Evolutionary conservation across 2,113 vertebrate species (phyloP), one percentile per base, ranked within the genome.

Genomic region (Crocuta crocuta): DNA sequence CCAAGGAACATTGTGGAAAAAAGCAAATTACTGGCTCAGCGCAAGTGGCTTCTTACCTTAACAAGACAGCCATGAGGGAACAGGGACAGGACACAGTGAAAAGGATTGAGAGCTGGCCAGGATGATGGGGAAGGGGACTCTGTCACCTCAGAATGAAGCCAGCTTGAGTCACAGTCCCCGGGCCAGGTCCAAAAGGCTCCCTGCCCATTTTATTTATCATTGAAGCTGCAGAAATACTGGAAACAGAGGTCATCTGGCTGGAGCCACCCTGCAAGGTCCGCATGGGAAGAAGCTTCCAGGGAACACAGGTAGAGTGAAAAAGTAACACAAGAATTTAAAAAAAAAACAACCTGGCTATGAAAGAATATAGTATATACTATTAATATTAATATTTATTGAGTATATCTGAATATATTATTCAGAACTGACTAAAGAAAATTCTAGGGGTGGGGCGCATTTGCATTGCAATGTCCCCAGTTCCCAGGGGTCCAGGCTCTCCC

Each of bases 1-100:
- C 70, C 73, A 66, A 95, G 95, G 89, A 66, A 50, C 43, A 61
- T 11, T 84, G 58, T 31, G 58, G 71, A 17, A n/a, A 21, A 68
- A 82, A 78, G 63, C 82, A 78, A 94, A 90, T 55, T 6, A n/a
- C 80, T 83, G 39, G 50, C 89, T 96, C 68, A 43, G 68, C 70
- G 53, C 50, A 8, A 7, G 31, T 23, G 10, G 39, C 83, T 85
- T 88, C 96, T 63, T 53, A 58, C 26, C 71, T 68, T 55, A 65
- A 84, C 76, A 48, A 90, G 85, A 1, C 43, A n/a, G 65, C 76
- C 87, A 23, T 1, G 70, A 95, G 31, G 43, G 58, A 78, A 80
- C 35, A 43, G 23, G 17, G 66, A 71, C 12, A 35, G 91, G 70
- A 16, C 31, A 6, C 45, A 33, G 1, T 23, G 50, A n/a, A 63